Evolutionary conservation across 2,888 invertebrate species (phyloP).

Genomic region (Mesorhabditis belari): DNA sequence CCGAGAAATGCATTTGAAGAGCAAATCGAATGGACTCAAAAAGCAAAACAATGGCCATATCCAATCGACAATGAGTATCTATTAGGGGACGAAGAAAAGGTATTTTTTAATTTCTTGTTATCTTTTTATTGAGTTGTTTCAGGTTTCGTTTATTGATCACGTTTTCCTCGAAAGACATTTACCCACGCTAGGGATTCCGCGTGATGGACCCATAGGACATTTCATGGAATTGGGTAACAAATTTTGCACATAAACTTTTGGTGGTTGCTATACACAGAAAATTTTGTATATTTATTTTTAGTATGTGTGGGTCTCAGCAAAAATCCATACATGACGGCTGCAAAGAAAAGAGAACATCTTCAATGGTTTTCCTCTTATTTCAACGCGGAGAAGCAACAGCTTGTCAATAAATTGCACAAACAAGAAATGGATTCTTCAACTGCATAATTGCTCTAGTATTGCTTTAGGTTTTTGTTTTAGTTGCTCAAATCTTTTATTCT

Average conservation of each 20-base stretch:
- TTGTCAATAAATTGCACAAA: conserved; percentile 31
- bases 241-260: too few species aligned
- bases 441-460: too few species aligned
- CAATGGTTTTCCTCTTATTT: conserved; percentile 73
- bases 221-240: conserved; percentile 66
- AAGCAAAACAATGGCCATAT: conserved; percentile 90
- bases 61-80: conserved; percentile 85
- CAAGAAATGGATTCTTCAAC: conserved; percentile 33
- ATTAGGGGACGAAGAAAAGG: conserved; percentile 58
- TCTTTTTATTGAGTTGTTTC: too few species aligned
- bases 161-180: conserved; percentile 81
- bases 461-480: too few species aligned
- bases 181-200: conserved; percentile 73
- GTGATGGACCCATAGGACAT: conserved; percentile 79
- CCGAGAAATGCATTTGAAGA: conserved; percentile 79
- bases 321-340: conserved; percentile 79
- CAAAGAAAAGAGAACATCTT: conserved; percentile 81
- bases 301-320: conserved; percentile 71
- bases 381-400: conserved; percentile 27
- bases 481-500: too few species aligned
- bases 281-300: conserved; percentile 1
- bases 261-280: too few species aligned
- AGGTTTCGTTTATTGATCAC: conserved; percentile 80
- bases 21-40: conserved; percentile 84
- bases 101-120: conserved; percentile 10